These are phyloP conservation scores for Apis mellifera DNA, from an alignment of 1,140 invertebrate genomes.

Conservation along the genomic window Amel_HAv3.1 CM009944.2:7853501-7854000, in stretches of 20 bases:
- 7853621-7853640: slow-evolving; percentile 25
- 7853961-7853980: too few species aligned
- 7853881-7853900: slow-evolving; percentile 14
- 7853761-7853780: slow-evolving; percentile 6
- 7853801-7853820: slow-evolving; percentile 23
- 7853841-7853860: slow-evolving; percentile 10
- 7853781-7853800: slow-evolving; percentile 23
- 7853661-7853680: neutral
- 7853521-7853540: neutral
- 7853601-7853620: slow-evolving; percentile 21
- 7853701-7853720: neutral
- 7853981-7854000: neutral
- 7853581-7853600: slow-evolving; percentile 6
- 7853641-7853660: neutral
- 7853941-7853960: neutral
- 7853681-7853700: slow-evolving; percentile 21
- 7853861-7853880: neutral
- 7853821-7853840: neutral
- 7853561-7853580: slow-evolving; percentile 24
- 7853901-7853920: slow-evolving; percentile 33
- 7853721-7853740: neutral
- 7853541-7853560: slow-evolving; percentile 5
- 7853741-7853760: too few species aligned
- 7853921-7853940: slow-evolving; percentile 21
- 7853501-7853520: neutral